These are phyloP conservation scores for Austrolebias charrua DNA, from an alignment of 2,797 vertebrate species.

Conservation along the genomic window DNA sequence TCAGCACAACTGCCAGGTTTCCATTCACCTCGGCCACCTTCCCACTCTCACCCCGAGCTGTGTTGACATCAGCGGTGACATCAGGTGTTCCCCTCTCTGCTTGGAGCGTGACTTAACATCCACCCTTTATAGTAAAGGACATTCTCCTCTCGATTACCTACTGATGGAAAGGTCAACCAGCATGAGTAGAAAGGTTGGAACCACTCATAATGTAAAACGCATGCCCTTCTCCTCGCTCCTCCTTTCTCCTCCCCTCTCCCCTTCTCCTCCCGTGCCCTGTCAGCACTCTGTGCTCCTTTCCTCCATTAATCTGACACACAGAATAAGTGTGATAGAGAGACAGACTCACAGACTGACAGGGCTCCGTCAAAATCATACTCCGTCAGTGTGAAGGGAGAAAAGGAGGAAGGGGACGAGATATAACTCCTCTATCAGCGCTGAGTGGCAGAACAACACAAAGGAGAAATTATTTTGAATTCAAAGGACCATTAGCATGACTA, in stretches of 20 bases:
- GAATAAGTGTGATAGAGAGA: conserved; percentile 50
- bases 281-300: conserved; percentile 59
- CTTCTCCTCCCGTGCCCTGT: conserved; percentile 50
- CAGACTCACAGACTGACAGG: conserved; percentile 50
- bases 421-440: conserved; percentile 70
- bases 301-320: conserved; percentile 61
- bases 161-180: conserved; percentile 71
- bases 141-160: conserved; percentile 72
- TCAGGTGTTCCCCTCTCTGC: conserved; percentile 54
- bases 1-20: conserved; percentile 32
- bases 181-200: conserved; percentile 65
- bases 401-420: conserved; percentile 41
- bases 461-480: conserved; percentile 68
- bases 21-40: conserved; percentile 41
- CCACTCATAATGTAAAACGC: conserved; percentile 64
- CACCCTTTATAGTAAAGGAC: conserved; percentile 70
- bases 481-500: conserved; percentile 78
- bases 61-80: conserved; percentile 50
- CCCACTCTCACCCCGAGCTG: conserved; percentile 37
- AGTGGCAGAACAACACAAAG: conserved; percentile 73
- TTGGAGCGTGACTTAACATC: conserved; percentile 73
- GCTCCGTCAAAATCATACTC: conserved; percentile 62
- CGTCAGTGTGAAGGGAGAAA: conserved; percentile 33
- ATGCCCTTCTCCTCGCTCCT: conserved; percentile 27
- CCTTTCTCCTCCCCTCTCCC: conserved; percentile 11